Evolutionary conservation across 2,888 invertebrate species (phyloP), one percentile per base, ranked within the genome.

Genomic region (Linnaemya vulpina): DNA sequence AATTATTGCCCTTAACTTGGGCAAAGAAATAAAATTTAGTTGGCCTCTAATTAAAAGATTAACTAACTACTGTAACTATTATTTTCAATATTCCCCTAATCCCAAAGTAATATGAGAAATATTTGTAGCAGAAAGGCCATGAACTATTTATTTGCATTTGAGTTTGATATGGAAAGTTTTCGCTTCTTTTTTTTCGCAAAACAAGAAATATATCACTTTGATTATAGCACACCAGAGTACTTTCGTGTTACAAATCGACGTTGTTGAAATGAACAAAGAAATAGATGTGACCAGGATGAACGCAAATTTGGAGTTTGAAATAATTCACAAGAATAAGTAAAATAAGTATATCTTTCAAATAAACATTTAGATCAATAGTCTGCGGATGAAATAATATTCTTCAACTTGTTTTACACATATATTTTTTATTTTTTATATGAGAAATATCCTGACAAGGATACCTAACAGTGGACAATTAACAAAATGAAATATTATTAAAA

Each of bases 401-500:
- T 30, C n/a, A n/a, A n/a, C n/a, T n/a, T n/a, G n/a, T n/a, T n/a
- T n/a, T n/a, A n/a, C n/a, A n/a, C n/a, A n/a, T n/a, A 35, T 35
- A 35, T 35, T 40, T 40, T 40, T 40, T 40, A 35, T n/a, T 35
- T 8, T 1, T 17, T 8, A 68, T n/a, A 70, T 5, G 3, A 5
- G 3, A 40, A 22, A 7, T 25, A 60, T 35, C 46, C 30, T 68
- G 53, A 53, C 46, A 62, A 67, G 0, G 11, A 63, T n/a, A 46
- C 67, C 55, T 62, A 63, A 8, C 55, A 30, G 17, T 51, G 49
- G 62, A 62, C 71, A 71, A 25, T 51, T 58, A n/a, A 58, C 55
- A 73, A 79, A 68, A 53, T 70, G 30, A 76, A 83, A 84, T 79
- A 40, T 75, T 71, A 75, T 84, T 84, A 84, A 63, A 75, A 79